Percentiles rank a stretch among this genome's conserved stretches.
Conservation (phyloP, 1,140 invertebrate genomes). For the Nomia melanderi region DNA sequence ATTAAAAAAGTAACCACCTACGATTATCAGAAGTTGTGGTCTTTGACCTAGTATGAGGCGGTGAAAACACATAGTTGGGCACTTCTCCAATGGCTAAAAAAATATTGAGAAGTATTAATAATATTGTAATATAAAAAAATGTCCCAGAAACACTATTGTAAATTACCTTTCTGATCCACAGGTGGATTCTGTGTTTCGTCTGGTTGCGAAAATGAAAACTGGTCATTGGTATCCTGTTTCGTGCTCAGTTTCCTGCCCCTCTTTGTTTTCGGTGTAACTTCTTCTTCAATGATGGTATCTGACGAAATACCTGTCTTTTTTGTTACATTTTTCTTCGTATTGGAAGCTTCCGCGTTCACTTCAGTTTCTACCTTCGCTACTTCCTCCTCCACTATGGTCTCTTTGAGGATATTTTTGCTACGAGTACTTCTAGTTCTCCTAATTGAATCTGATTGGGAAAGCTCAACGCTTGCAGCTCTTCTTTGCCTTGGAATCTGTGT, state of each 20-base stretch:
- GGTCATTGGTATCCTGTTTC: constrained; percentile 31
- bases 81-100: constrained; percentile 62
- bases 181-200: constrained; percentile 44
- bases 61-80: constrained; percentile 70
- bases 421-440: constrained; percentile 44
- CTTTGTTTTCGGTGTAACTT: constrained; percentile 31
- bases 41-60: constrained; percentile 66
- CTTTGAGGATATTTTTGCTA: constrained; percentile 46
- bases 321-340: neutral
- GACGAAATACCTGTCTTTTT: constrained; percentile 61
- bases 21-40: constrained; percentile 48
- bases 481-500: constrained; percentile 46
- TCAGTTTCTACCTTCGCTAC: constrained; percentile 8
- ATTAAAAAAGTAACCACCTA: constrained; percentile 65
- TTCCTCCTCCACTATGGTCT: constrained; percentile 65
- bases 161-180: constrained; percentile 52
- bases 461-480: constrained; percentile 70
- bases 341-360: neutral
- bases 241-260: constrained; percentile 54
- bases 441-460: constrained; percentile 28
- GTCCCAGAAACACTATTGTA: neutral
- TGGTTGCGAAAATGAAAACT: constrained; percentile 68
- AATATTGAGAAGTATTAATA: neutral
- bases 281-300: constrained; percentile 9
- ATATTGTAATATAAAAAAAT: neutral